Base-by-base conservation (phyloP, 2,113 vertebrate genomes). In the Protomyctophum bolini region DNA sequence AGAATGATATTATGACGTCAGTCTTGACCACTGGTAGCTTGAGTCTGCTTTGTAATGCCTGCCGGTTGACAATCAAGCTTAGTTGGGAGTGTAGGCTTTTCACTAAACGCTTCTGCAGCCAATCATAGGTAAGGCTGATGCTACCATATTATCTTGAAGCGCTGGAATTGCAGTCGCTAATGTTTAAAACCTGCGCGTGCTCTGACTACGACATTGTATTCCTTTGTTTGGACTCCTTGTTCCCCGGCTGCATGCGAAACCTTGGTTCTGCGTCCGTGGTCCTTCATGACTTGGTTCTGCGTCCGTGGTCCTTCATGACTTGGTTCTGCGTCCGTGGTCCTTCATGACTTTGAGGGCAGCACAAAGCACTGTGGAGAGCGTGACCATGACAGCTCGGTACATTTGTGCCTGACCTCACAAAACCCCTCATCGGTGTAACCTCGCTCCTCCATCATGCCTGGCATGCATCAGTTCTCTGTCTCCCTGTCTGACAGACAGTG, bases 361-460 rank as follows among this genome's bases (percentile, higher is more conserved):
- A 96, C 94, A 94, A 94, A 93, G 94, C 95, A 95, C 95, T 93
- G 84, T 92, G 70, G 81, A 92, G 96, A 96, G 96, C 94, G 93
- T 95, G 93, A 94, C 80, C 89, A 91, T 92, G 92, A 95, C 91
- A 90, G 95, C 97, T 96, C 96, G 91, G 97, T 96, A 96, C 95
- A 93, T 94, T 95, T 96, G 95, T 96, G 96, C 92, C 95, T 96
- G 97, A 96, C 95, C 97, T 98, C 95, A 94, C 81, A 69, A 76
- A 93, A 86, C 89, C 93, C 33, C 89, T 94, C 96, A 74, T 89
- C 97, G 45, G 77, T 47, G 68, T 50, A 48, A 10, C 91, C 89
- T 91, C 93, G 33, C 91, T 91, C 77, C 58, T 78, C 49, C 14
- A 50, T 21, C 48, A 6, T 52, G 68, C 51, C 60, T 67, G 68